phyloP scores from a whole-genome alignment of 2,113 vertebrate genomes.

The Nothobranchius kuhntae region DNA sequence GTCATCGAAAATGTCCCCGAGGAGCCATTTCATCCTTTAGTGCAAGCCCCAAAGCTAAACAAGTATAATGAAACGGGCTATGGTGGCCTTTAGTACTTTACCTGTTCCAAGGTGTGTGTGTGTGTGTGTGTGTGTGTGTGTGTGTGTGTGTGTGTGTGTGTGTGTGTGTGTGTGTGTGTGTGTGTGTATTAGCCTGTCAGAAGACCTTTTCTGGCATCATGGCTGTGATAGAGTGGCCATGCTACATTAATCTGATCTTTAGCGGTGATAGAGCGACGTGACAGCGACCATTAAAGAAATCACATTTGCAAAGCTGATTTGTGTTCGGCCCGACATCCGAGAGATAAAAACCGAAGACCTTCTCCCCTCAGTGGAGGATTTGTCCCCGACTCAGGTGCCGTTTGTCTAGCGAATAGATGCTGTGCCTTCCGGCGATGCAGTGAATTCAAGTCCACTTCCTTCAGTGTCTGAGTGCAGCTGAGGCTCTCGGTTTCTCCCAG shows the following conservation, averaged over 20 bases:
- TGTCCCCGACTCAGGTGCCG: slow-evolving; percentile 41
- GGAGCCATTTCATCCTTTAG: slow-evolving; percentile 55
- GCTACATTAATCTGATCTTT: slow-evolving; percentile 48
- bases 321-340: slow-evolving; percentile 17
- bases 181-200: background rate
- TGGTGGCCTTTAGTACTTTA: slow-evolving; percentile 33
- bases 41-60: slow-evolving; percentile 55
- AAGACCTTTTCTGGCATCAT: slow-evolving; percentile 28
- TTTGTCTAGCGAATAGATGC: slow-evolving; percentile 1
- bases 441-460: slow-evolving; percentile 31
- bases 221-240: background rate
- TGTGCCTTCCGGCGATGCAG: slow-evolving; percentile 39
- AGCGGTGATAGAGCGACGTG: slow-evolving; percentile 46
- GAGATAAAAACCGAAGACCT: slow-evolving; percentile 7
- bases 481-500: slow-evolving; percentile 19
- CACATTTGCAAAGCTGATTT: slow-evolving; percentile 9
- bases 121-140: too few species aligned
- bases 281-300: slow-evolving; percentile 23
- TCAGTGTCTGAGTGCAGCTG: slow-evolving; percentile 51
- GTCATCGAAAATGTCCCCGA: slow-evolving; percentile 57
- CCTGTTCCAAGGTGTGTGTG: slow-evolving; percentile 28
- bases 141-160: too few species aligned
- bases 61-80: slow-evolving; percentile 50
- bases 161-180: background rate
- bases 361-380: slow-evolving; percentile 5